Evolutionary conservation across 2,797 vertebrate genomes (phyloP), one percentile per base, ranked within the genome.

Genomic region (Phoxinus dragarum): DNA sequence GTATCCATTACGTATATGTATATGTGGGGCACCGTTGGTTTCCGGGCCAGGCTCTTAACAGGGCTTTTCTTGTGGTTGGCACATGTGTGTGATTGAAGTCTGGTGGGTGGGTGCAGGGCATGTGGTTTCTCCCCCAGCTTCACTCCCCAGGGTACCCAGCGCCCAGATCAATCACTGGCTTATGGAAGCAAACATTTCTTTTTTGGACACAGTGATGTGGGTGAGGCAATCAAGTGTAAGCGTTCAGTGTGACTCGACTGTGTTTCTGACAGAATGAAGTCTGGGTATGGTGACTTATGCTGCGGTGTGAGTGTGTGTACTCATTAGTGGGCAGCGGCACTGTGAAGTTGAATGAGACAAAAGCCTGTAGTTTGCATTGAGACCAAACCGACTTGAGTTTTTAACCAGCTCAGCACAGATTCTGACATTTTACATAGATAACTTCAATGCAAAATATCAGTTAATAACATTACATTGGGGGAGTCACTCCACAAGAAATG

Each of bases 31-130:
- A 93, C 92, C 90, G 89, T 78, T 93, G 94, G 94, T 94, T 95
- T 94, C 93, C 94, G 89, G 95, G 92, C 94, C 90, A 90, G 90
- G 91, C 92, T 91, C 87, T 94, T 93, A 93, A 93, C 91, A 59
- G 91, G 90, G 89, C 93, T 95, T 95, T 95, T 96, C 93, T 96
- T 96, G 95, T 96, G 95, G 95, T 93, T 92, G 82, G 90, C 94
- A 94, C 93, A 95, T 95, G 92, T 96, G 95, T 91, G 94, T 82
- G 92, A 93, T 94, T 95, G 93, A 94, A 93, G 92, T 91, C 90
- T 85, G 94, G 89, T 93, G 92, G 91, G 93, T 91, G 89, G 88
- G 87, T 93, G 91, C 88, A 78, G 75, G 1, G 85, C 84, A 86
- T 91, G 89, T 88, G 91, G 84, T 88, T 91, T 90, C 89, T 85